Evolutionary conservation across 2,113 vertebrate genomes (phyloP), one percentile per base, ranked within the genome.

Genomic region (Thryonomys swinderianus): DNA sequence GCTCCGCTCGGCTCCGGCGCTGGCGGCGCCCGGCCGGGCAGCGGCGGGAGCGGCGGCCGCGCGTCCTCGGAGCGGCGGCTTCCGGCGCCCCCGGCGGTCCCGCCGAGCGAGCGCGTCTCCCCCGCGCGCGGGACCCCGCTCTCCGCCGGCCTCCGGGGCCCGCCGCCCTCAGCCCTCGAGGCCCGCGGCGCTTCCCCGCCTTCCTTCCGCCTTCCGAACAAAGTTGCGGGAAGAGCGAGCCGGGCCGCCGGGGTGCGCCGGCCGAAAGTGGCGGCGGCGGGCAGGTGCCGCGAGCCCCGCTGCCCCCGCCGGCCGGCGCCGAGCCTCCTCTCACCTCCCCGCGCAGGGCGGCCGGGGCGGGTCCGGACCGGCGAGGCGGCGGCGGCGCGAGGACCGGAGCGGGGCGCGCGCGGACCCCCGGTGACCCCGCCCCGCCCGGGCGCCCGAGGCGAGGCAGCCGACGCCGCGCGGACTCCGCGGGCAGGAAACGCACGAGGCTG

Each of bases 61-160:
- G 94, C 84, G 98, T 97, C 98, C 98, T 98, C 97, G 98, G 96
- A 84, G 90, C 96, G 97, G 84, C 78, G 97, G 98, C 98, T 98
- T 97, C 98, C 92, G 48, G 96, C 98, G 98, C 98, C 98, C 79
- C 98, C 73, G 95, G 97, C 97, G 93, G 97, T 96, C 93, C 97
- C 97, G 88, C 98, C 97, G 73, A 94, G 97, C 98, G 98, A 96
- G 98, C 97, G 97, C 98, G 98, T 90, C 98, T 42, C 98, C 97
- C 96, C 98, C 98, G 97, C 98, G 97, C 98, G 97, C 97, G 40
- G 23, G 11, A 20, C 11, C 64, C 5, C 40, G 71, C 71, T 42
- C 71, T 27, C 37, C 55, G 64, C 27, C 27, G 98, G 97, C 98
- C 97, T 95, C 69, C 91, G 98, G 97, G 97, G 98, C 95, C 96